phyloP scores from a whole-genome alignment of 2,113 vertebrate genomes.

The Pelmatolapia mariae region DNA sequence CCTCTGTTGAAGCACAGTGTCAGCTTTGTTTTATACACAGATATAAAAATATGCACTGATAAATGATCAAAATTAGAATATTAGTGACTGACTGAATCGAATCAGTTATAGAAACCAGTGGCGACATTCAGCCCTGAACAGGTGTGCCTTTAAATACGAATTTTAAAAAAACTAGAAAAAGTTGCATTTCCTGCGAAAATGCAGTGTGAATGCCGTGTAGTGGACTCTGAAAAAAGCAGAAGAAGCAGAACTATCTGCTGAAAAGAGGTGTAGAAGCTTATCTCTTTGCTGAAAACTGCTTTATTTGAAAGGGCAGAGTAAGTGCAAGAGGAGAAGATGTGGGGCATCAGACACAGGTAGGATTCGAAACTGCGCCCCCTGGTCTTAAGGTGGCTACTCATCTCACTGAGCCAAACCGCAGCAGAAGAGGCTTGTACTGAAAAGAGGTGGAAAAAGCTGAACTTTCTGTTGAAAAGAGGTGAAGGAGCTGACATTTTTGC shows the following conservation, averaged over 20 bases:
- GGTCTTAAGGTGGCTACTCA: background rate
- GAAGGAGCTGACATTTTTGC: background rate
- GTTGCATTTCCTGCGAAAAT: background rate
- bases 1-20: background rate
- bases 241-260: background rate
- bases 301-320: background rate
- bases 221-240: background rate
- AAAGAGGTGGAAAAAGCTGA: background rate
- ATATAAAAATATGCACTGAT: background rate
- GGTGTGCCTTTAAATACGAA: background rate
- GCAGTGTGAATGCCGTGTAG: background rate
- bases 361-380: background rate
- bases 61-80: background rate
- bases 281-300: background rate
- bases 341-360: background rate
- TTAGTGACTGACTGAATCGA: background rate
- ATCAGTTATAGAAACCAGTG: background rate
- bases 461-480: background rate
- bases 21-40: background rate
- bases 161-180: background rate
- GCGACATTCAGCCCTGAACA: background rate
- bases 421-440: background rate
- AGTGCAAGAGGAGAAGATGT: background rate
- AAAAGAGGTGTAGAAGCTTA: background rate
- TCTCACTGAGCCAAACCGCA: background rate